Conservation (phyloP, 2,888 invertebrate species). For the Hirudinaria manillensis region DNA sequence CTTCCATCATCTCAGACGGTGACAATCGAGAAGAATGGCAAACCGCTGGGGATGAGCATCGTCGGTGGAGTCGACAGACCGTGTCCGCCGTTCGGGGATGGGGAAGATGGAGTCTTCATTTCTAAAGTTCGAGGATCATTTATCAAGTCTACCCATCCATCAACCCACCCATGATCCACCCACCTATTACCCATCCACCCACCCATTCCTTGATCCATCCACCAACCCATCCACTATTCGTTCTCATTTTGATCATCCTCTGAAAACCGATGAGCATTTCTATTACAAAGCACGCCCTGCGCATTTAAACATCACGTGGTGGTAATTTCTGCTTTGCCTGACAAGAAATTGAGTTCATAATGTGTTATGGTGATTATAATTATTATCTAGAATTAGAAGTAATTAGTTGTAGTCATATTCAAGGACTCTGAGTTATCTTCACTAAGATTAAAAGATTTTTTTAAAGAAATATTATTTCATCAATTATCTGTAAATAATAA, state of each 20-base stretch:
- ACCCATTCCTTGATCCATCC: no score
- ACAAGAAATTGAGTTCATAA: no score
- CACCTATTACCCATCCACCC: no score
- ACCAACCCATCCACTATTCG: background rate
- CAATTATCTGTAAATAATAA: no score
- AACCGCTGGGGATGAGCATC: constrained; percentile 93
- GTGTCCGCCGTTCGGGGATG: constrained; percentile 91
- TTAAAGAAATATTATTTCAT: no score
- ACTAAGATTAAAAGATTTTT: no score
- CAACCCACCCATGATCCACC: no score
- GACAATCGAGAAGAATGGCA: constrained; percentile 76
- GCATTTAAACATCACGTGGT: no score
- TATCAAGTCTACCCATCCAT: background rate
- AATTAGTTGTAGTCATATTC: background rate
- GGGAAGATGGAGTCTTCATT: constrained; percentile 93
- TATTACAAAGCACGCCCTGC: no score
- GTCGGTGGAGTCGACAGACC: constrained; percentile 97
- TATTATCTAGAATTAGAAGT: background rate
- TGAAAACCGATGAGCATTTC: no score
- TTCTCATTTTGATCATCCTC: background rate
- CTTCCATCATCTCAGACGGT: constrained; percentile 68
- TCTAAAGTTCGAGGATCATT: constrained; percentile 64
- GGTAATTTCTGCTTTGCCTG: no score
- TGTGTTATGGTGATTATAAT: background rate
- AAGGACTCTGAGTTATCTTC: no score